Conservation (phyloP, 2,113 vertebrate genomes). For the Erythrocercus mccallii region DNA sequence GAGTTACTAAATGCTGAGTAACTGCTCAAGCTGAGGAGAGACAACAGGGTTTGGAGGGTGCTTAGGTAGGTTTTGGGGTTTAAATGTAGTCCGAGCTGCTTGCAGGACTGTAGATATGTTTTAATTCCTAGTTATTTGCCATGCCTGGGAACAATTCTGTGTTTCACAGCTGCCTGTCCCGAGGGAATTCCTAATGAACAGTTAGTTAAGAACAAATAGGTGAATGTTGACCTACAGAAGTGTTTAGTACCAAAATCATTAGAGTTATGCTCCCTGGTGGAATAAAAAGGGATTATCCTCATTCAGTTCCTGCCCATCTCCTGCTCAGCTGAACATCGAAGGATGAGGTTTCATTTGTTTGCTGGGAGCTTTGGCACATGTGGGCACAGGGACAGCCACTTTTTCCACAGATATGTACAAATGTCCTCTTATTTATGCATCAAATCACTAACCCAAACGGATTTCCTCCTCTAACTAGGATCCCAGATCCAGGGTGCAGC, state of each 20-base stretch:
- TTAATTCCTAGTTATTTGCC: neutral
- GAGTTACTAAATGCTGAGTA: neutral
- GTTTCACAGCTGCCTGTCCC: neutral
- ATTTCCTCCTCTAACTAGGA: neutral
- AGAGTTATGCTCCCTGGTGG: neutral
- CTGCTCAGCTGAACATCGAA: neutral
- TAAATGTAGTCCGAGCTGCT: neutral
- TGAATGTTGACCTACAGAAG: neutral
- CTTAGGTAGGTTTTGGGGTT: neutral
- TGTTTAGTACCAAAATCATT: neutral
- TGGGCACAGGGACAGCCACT: neutral
- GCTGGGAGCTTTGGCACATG: neutral
- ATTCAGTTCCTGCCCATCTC: neutral
- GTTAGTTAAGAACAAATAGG: neutral
- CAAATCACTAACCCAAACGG: neutral
- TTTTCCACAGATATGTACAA: neutral
- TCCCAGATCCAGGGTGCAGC: neutral
- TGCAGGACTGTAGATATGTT: fast-evolving
- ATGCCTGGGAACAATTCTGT: neutral
- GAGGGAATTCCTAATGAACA: neutral
- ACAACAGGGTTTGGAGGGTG: neutral
- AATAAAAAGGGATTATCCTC: neutral
- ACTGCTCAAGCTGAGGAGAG: neutral
- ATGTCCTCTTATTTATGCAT: neutral
- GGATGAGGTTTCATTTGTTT: neutral